A percentile compares a stretch with the other conserved stretches of the same genome.
Evolutionary conservation across 2,888 invertebrate genomes (phyloP).

Genomic region (Rhogogaster chlorosoma): DNA sequence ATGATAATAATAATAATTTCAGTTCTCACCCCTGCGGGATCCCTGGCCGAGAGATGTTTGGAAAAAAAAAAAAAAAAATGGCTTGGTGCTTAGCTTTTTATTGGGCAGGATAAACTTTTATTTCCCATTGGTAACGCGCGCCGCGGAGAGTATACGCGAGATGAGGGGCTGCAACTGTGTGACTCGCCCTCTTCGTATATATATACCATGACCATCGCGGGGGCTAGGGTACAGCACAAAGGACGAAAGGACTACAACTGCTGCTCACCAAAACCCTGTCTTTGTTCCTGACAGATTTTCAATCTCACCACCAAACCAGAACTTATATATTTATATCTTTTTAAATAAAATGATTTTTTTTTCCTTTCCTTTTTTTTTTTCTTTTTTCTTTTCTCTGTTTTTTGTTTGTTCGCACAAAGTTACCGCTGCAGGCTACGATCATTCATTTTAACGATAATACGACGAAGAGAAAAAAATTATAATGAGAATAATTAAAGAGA

Average conservation of each 20-base stretch:
- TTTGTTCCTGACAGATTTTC: constrained; percentile 50
- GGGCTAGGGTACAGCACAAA: constrained; percentile 16
- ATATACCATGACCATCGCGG: constrained; percentile 10
- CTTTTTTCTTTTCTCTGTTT: no score
- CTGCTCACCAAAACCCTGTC: constrained; percentile 13
- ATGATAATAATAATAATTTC: constrained; percentile 37
- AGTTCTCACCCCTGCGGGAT: constrained; percentile 8
- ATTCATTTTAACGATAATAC: neutral
- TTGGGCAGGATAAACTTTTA: constrained; percentile 47
- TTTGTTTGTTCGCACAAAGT: neutral
- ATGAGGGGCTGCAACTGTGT: constrained; percentile 46
- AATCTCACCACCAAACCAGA: constrained; percentile 30
- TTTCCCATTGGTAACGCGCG: constrained; percentile 45
- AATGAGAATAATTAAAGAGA: constrained; percentile 3
- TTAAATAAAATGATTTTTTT: constrained; percentile 11
- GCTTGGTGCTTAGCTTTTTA: constrained; percentile 46
- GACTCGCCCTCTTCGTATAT: constrained; percentile 16
- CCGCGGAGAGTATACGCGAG: neutral
- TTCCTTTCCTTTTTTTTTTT: no score
- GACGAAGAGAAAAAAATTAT: constrained; percentile 3
- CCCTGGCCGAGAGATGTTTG: constrained; percentile 44
- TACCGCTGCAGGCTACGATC: neutral
- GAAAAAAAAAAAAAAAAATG: constrained; percentile 45
- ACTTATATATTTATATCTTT: constrained; percentile 28
- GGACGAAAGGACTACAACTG: constrained; percentile 47